These are phyloP conservation scores for Lagenorhynchus albirostris DNA, from an alignment of 2,113 vertebrate genomes.

Conservation along the genomic window DNA sequence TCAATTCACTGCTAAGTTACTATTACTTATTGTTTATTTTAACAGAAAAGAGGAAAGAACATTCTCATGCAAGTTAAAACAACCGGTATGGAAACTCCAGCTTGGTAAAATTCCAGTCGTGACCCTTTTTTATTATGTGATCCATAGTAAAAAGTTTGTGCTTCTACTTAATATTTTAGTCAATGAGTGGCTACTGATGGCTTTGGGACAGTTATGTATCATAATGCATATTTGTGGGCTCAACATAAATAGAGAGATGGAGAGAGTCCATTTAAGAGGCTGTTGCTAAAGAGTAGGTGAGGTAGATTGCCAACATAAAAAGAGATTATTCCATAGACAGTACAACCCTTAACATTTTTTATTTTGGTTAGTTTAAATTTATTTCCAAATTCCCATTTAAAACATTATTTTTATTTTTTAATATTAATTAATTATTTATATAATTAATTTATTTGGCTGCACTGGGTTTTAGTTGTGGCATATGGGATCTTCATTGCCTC, in stretches of 20 bases:
- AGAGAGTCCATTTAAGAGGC: background rate
- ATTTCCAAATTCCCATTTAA: background rate
- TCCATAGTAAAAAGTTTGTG: background rate
- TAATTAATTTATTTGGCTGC: too few species aligned
- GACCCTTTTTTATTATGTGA: background rate
- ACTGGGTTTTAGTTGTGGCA: too few species aligned
- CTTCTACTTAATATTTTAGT: background rate
- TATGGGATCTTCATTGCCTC: too few species aligned
- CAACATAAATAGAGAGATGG: background rate
- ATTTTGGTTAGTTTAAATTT: background rate
- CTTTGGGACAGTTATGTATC: background rate
- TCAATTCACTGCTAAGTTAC: background rate
- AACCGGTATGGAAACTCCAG: background rate
- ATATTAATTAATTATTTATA: too few species aligned
- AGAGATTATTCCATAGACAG: background rate
- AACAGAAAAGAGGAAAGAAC: background rate
- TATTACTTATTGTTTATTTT: conserved; percentile 28
- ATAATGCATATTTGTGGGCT: background rate
- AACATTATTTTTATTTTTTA: background rate
- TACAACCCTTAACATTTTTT: background rate
- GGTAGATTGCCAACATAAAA: background rate
- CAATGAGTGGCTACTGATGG: background rate
- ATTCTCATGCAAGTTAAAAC: background rate
- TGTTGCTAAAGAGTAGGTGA: background rate
- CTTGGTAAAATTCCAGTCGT: background rate